These are phyloP conservation scores for Ditylenchus weischeri DNA, from an alignment of 2,888 invertebrate genomes.

Conservation along the genomic window DNA sequence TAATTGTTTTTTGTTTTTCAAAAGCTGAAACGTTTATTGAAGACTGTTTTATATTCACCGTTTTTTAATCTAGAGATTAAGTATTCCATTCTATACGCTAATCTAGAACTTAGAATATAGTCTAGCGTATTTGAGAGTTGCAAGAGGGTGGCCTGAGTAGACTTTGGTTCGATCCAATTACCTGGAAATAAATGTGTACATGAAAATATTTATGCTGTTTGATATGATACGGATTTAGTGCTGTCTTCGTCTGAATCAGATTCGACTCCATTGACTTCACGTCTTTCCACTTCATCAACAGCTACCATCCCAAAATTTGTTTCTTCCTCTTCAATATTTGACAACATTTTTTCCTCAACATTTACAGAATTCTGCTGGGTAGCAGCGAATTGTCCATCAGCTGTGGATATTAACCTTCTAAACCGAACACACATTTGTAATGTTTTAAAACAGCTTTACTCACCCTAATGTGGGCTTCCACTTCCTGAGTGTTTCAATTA, in stretches of 20 bases:
- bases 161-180: constrained; percentile 2
- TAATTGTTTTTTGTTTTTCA: too few relatives aligned
- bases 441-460: not conserved
- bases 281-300: constrained; percentile 3
- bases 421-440: not conserved
- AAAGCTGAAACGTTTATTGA: too few relatives aligned
- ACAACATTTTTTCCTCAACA: not conserved
- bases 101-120: too few relatives aligned
- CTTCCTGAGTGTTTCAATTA: constrained; percentile 53
- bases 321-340: constrained; percentile 24
- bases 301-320: not conserved
- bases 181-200: too few relatives aligned
- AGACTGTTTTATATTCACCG: too few relatives aligned
- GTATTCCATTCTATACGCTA: too few relatives aligned
- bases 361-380: not conserved
- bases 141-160: constrained; percentile 7
- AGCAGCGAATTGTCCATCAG: not conserved
- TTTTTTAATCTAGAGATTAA: too few relatives aligned
- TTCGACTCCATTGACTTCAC: not conserved
- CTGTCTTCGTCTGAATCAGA: constrained; percentile 1
- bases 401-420: not conserved
- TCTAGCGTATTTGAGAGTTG: not conserved
- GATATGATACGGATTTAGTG: not conserved
- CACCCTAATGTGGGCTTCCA: constrained; percentile 28
- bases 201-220: too few relatives aligned